Evolutionary conservation across 2,797 vertebrate species (phyloP).

Genomic region (Rhadinocentrus ornatus): DNA sequence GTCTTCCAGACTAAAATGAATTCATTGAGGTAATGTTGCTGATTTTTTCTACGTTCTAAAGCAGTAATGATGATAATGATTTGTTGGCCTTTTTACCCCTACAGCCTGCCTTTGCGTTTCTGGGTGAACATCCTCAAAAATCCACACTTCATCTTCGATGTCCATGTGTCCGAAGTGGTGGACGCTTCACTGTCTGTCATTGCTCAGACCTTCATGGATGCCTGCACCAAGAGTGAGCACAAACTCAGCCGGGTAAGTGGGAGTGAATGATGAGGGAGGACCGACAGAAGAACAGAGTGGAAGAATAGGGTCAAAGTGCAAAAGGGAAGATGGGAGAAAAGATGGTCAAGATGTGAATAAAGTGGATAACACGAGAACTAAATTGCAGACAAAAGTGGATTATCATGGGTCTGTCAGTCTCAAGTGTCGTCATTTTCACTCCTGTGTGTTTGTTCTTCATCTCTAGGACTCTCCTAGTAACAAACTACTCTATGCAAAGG

Average conservation of each 20-base stretch:
- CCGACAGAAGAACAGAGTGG: neutral
- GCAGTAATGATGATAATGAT: slow-evolving; percentile 23
- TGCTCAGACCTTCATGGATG: slow-evolving; percentile 99
- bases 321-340: slow-evolving; percentile 13
- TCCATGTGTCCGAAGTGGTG: slow-evolving; percentile 96
- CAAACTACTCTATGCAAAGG: slow-evolving; percentile 98
- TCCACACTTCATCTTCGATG: slow-evolving; percentile 97
- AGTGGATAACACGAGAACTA: slow-evolving; percentile 23
- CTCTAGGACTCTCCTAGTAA: slow-evolving; percentile 98
- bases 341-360: slow-evolving; percentile 18
- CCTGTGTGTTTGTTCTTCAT: slow-evolving; percentile 20
- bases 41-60: slow-evolving; percentile 19
- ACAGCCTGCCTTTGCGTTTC: slow-evolving; percentile 94
- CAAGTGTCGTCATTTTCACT: slow-evolving; percentile 30
- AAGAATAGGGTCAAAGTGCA: slow-evolving; percentile 14
- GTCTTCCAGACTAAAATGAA: slow-evolving; percentile 36
- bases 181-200: slow-evolving; percentile 98
- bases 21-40: slow-evolving; percentile 34
- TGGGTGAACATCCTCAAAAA: slow-evolving; percentile 99
- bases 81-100: neutral
- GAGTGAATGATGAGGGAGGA: neutral
- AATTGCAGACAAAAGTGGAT: slow-evolving; percentile 7
- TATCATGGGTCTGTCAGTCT: slow-evolving; percentile 24
- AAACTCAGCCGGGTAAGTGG: slow-evolving; percentile 96
- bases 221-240: slow-evolving; percentile 98